Evolutionary conservation across 1,140 invertebrate species (phyloP), one percentile per base, ranked within the genome.

Genomic region (Vollenhovia emeryi): DNA sequence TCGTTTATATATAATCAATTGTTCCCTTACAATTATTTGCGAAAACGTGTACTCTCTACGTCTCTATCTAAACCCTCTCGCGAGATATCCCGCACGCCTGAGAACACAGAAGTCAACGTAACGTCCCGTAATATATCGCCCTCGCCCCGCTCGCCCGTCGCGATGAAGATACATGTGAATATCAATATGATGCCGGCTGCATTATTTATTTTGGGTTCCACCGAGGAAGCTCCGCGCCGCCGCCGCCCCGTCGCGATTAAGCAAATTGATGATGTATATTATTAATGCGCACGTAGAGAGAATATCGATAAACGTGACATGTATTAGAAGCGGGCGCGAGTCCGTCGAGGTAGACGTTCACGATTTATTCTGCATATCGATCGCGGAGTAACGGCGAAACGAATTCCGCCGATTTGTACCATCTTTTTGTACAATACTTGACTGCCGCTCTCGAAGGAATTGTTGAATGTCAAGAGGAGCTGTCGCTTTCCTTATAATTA

Each of bases 281-380:
- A 55, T 40, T 73, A 73, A 57, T 40, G 33, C 71, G 52, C 13
- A 27, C 15, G 30, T 24, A 75, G 33, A 64, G 33, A 21, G 9
- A 60, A 75, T 75, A 30, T 76, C 40, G 24, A 62, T 30, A 62
- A 8, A 62, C 18, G 36, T 76, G 40, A 62, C 11, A 43, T 21
- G 11, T 60, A 43, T 60, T 40, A 59, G 27, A 59, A 57, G 2
- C 52, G 21, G 21, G 21, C 18, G 62, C 55, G 57, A 15, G 18
- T 76, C 24, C 36, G 11, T 62, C 74, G 74, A 76, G 24, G 74
- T 76, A 76, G 74, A 18, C 27, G 40, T 74, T 57, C n/a, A 30
- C 57, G 57, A 62, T 76, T 76, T 43, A 40, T 62, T 76, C 40
- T 30, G 18, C 40, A 76, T 43, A 76, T 62, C 40, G 50, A 74